Evolutionary conservation across 2,797 vertebrate species (phyloP), one percentile per base, ranked within the genome.

Genomic region (Eulemur mongoz): DNA sequence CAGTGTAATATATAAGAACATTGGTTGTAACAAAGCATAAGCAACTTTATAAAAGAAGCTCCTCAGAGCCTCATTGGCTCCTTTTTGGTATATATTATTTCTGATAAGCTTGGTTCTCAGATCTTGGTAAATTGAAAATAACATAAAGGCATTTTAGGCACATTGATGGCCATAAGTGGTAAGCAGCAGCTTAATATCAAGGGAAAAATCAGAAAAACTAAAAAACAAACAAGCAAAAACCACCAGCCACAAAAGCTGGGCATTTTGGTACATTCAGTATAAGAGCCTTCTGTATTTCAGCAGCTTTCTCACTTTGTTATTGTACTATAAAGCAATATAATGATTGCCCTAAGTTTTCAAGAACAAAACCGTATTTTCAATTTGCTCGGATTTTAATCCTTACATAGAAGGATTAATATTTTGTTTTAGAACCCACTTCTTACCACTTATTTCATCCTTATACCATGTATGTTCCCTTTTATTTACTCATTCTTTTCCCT

Each of bases 21-120:
- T 63, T 96, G 40, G 20, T 73, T 97, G 32, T 81, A 96, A 96
- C 40, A 84, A 87, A 91, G 38, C 57, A n/a, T 63, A 65, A 85
- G 52, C 50, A 72, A 67, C 48, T 61, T 90, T 90, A 65, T 65
- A 59, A 93, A 96, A 89, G 61, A 82, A 75, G 65, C 65, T 96
- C 78, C 52, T 76, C 5, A 57, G 38, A 94, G 22, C 45, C 38
- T 52, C 94, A 6, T 57, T 92, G 43, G 85, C 22, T 85, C 17
- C 81, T 91, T 85, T 73, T 81, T 95, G 89, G 81, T 80, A 73
- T 11, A 65, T 65, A 32, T 65, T 65, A 75, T 90, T 94, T 95
- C 80, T 89, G 23, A 4, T 89, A 75, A 81, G 17, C 30, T 59
- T 93, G 35, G 43, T 86, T 78, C 15, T 52, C 27, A 94, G 27